Base-by-base conservation (phyloP, 1,140 invertebrate species). In the Trachymyrmex septentrionalis region DNA sequence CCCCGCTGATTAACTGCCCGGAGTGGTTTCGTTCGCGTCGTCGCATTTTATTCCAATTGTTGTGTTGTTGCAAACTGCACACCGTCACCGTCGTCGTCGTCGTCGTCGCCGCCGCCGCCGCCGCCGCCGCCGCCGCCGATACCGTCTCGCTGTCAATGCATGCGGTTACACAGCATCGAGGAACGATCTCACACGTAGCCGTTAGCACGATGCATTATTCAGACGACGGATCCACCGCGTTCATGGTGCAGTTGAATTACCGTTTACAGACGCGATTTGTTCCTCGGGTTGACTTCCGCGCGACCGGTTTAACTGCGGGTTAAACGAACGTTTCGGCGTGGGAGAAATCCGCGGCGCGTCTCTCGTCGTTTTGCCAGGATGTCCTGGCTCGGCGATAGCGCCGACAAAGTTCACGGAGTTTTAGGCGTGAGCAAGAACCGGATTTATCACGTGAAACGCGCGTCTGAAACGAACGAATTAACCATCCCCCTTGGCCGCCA, bases 181-280 rank as follows among this genome's bases (percentile, higher is more conserved):
- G 30, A 77, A 66, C 82, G 82, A 78, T 78, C 82, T 66, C 73
- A 48, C 82, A 85, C 72, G 72, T 84, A 84, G 34, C 57, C 38
- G 14, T 38, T 30, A n/a, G 72, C 48, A 53, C 66, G 66, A 86
- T 86, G 66, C 77, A 86, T 86, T 86, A 86, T 86, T 86, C 85
- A 81, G 44, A 86, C 77, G 55, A 72, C 53, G 48, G 67, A 86
- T 82, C 30, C 63, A 53, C 73, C 55, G 34, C 73, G 34, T n/a
- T 80, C 63, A 69, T 48, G 78, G 66, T 48, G 69, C 64, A 78
- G 77, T 61, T 71, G 66, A 86, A 86, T 69, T 82, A 85, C 82
- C 82, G 82, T 78, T 85, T 85, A 85, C 82, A 78, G 59, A 76
- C 30, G 82, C 71, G 82, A 85, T 85, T 85, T 78, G 82, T 85